Conservation (phyloP, 2,888 invertebrate species). For the Dichetophora obliterata region DNA sequence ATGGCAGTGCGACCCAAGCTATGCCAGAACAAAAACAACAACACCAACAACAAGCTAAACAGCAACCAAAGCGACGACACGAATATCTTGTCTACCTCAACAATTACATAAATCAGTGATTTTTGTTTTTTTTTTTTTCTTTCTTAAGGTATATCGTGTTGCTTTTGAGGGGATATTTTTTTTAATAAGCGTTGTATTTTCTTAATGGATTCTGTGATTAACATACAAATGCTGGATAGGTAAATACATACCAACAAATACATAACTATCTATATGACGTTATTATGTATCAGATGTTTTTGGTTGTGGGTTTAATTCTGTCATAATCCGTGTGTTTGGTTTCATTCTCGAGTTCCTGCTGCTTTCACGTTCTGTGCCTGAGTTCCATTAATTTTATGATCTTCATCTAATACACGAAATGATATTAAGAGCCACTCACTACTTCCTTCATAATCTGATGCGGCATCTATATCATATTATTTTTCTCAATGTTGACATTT, state of each 20-base stretch:
- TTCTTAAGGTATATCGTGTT: conserved; percentile 60
- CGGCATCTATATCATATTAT: too few relatives aligned
- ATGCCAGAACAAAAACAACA: conserved; percentile 4
- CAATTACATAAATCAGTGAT: conserved; percentile 63
- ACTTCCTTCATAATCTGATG: too few relatives aligned
- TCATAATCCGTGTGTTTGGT: neutral
- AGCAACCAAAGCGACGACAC: conserved; percentile 14
- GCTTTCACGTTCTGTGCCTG: neutral
- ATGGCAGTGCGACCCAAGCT: neutral
- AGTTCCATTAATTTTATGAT: too few relatives aligned
- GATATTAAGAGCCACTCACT: too few relatives aligned
- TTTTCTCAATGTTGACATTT: too few relatives aligned
- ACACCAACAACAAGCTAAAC: conserved; percentile 13
- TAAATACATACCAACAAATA: too few relatives aligned
- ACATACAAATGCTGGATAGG: conserved; percentile 1
- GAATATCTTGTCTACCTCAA: conserved; percentile 60
- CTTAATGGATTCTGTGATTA: conserved; percentile 12
- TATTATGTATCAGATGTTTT: too few relatives aligned
- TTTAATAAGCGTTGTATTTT: neutral
- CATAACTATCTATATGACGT: too few relatives aligned
- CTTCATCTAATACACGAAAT: too few relatives aligned
- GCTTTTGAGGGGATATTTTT: conserved; percentile 53
- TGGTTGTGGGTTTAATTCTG: too few relatives aligned
- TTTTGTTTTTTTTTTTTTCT: conserved; percentile 35
- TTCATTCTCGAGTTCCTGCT: neutral